Base-by-base conservation (phyloP, 2,888 invertebrate species). In the Dastarcus helophoroides region DNA sequence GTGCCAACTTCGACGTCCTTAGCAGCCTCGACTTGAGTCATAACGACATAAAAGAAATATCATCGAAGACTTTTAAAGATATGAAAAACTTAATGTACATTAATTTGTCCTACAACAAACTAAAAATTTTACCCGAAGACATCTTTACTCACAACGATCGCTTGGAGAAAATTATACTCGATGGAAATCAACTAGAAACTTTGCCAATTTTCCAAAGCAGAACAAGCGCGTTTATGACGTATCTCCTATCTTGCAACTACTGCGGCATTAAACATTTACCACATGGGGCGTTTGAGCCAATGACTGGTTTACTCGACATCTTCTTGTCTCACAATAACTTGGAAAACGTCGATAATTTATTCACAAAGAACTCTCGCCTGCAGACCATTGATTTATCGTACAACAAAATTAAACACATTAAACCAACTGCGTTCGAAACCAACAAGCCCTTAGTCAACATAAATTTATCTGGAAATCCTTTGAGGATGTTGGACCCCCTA, bases 91-190 rank as follows among this genome's bases (percentile, higher is more conserved):
- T 85, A 22, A 72, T 74, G 41, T 68, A 76, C 48, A 67, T 85
- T 38, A 80, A 85, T 55, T 65, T 85, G 37, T 80, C 83, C 3
- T 69, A 73, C 45, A 85, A 86, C 52, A 67, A 73, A 37, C 56
- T 85, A 29, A 73, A 73, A 31, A 71, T 72, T 37, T 62, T 84
- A 16, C 76, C 75, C 0, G 70, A 71, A 34, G 68, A 76, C 51
- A 65, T 82, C 28, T 79, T 85, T 49, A 71, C 69, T 39, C 70
- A 71, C 47, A 83, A 83, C 53, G 65, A 70, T 8, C 71, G 76
- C 47, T 57, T 84, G 25, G 75, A 79, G 44, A 73, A 75, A 40
- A 68, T 84, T 38, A 68, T 75, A 41, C 67, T 84, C 51, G 79
- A 76, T 39, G 72, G 79, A 41, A 84, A 84, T 51, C 65, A 67